These are phyloP conservation scores for Heloderma charlesbogerti DNA, from an alignment of 2,113 vertebrate genomes.

Conservation along the genomic window DNA sequence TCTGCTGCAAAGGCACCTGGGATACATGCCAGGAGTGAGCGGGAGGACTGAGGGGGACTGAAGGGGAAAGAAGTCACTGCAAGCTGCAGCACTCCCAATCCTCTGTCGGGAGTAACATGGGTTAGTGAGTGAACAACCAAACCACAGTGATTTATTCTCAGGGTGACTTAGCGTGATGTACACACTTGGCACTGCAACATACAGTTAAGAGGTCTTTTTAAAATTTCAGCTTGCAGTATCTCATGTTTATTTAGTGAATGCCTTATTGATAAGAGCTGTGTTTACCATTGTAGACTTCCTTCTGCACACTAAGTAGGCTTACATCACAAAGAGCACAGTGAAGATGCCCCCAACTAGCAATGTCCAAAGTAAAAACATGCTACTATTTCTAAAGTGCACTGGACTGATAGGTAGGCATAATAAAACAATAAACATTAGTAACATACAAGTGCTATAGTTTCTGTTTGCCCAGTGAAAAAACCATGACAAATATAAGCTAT, in stretches of 20 bases:
- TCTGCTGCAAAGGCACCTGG: too few species aligned
- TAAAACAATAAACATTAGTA: not conserved
- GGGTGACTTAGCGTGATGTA: not conserved
- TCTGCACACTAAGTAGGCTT: not conserved
- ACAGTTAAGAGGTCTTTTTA: not conserved
- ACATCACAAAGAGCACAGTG: not conserved
- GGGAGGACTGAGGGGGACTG: too few species aligned
- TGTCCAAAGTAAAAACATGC: not conserved
- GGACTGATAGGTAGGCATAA: too few species aligned
- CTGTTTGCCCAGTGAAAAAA: not conserved
- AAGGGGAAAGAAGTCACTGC: too few species aligned
- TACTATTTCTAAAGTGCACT: not conserved
- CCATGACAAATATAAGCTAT: not conserved
- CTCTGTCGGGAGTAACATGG: too few species aligned
- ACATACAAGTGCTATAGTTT: not conserved
- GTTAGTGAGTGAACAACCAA: too few species aligned
- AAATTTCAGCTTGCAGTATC: not conserved
- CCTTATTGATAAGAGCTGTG: not conserved
- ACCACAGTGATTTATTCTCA: too few species aligned
- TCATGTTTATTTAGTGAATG: not conserved
- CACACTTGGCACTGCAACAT: not conserved
- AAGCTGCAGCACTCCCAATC: too few species aligned
- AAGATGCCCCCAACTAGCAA: not conserved
- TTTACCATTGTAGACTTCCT: not conserved
- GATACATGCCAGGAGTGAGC: too few species aligned